Conservation (phyloP, 2,797 vertebrate species). For the Synaphobranchus kaupii region DNA sequence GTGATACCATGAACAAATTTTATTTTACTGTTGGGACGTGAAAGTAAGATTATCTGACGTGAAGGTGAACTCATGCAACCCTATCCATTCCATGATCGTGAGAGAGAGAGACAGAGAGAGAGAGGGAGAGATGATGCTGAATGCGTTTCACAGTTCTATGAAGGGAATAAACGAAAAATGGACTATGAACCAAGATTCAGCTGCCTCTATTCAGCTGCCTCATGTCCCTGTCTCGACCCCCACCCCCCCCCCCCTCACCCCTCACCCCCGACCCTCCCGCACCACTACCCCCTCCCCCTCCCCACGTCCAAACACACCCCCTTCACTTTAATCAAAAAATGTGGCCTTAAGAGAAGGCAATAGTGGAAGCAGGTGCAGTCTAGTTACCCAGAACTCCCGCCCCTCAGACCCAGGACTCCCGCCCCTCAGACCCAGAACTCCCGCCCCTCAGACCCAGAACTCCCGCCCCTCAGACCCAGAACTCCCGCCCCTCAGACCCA, state of each 20-base stretch:
- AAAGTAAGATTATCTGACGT: conserved; percentile 42
- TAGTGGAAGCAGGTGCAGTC: conserved; percentile 46
- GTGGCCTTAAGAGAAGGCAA: conserved; percentile 6
- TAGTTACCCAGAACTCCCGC: conserved; percentile 49
- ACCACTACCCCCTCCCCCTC: not conserved
- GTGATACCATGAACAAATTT: not conserved
- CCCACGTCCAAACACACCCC: too few relatives aligned
- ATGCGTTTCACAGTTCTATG: not conserved
- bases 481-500: conserved; percentile 10
- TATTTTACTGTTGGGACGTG: not conserved
- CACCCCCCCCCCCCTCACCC: not conserved
- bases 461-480: conserved; percentile 11
- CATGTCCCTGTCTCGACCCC: not conserved
- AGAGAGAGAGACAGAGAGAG: not conserved
- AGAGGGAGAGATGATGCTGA: not conserved
- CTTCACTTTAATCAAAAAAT: not conserved
- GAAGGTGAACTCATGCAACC: conserved; percentile 41
- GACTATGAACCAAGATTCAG: not conserved
- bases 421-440: conserved; percentile 13
- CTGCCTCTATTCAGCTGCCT: not conserved
- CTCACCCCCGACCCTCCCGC: not conserved
- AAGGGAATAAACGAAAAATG: not conserved
- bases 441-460: conserved; percentile 13
- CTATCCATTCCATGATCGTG: not conserved
- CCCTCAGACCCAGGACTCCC: not conserved